Base-by-base conservation (phyloP, 2,797 vertebrate species). In the Steatocranus sp. region DNA sequence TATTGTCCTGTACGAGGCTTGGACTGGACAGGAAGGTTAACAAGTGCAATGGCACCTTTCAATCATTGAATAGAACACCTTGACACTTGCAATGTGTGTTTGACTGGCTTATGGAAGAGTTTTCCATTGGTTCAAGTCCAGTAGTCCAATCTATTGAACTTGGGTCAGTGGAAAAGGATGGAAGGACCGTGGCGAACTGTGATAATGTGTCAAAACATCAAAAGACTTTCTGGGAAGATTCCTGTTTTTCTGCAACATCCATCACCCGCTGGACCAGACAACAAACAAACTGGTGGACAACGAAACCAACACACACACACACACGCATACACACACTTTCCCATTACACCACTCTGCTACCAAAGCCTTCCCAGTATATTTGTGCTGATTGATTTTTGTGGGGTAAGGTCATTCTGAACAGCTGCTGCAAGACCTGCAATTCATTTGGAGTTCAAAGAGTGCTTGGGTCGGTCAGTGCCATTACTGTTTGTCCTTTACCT, bases 331-430 rank as follows among this genome's bases (percentile, higher is more conserved):
- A 61, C 32, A 66, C 4, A 20, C 66, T 84, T 81, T 77, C 61
- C 81, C 11, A 75, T 87, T 53, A 81, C 46, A 81, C 66, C 8
- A 41, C 51, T 76, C 78, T 73, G 32, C 43, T 41, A 81, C 66
- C 78, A 53, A 78, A 36, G 74, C 43, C 76, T 85, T 88, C 85
- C 81, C 86, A 82, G 86, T 80, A 78, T 93, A 86, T 93, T 89
- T 93, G 92, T 91, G 79, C 84, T 68, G 89, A 95, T 96, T 94
- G 95, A 96, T 95, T 95, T 95, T 93, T 94, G 92, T 51, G 93
- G 84, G 92, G 89, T 94, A 92, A 92, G 91, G 92, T 94, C 93
- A 92, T 84, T 84, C 38, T 88, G 86, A 95, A 93, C 93, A 94
- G 93, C 92, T 93, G 94, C 93, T 89, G 89, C 91, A 89, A 90